A percentile compares a stretch with the other conserved stretches of the same genome.
phyloP scores from a whole-genome alignment of 92 coral and sea anemone genomes.

The Zoanthus gigantus region DNA sequence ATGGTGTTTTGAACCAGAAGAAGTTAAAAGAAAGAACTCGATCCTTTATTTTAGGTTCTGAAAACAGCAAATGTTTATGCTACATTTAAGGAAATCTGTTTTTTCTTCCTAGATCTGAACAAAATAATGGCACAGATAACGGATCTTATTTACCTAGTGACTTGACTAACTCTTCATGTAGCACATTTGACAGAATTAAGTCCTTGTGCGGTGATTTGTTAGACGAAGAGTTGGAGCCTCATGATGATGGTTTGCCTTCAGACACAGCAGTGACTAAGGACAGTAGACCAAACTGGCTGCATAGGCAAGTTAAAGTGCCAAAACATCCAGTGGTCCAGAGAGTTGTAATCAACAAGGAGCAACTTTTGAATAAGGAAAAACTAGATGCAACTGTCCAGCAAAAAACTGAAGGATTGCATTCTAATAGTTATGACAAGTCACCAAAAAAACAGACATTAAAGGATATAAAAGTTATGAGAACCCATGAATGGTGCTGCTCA shows the following conservation, averaged over 20 bases:
- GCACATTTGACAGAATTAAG: not conserved
- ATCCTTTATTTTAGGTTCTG: not conserved
- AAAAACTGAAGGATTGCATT: not conserved
- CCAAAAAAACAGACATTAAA: not conserved
- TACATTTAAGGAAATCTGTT: not conserved
- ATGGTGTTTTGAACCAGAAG: not conserved
- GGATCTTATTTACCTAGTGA: not conserved
- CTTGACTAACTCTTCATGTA: not conserved
- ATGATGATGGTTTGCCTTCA: not conserved
- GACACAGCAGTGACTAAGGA: no score
- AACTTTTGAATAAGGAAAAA: not conserved
- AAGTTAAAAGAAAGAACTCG: not conserved
- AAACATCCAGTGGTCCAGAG: not conserved
- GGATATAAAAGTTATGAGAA: not conserved
- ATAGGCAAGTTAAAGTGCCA: not conserved
- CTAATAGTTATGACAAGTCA: not conserved
- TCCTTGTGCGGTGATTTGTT: not conserved
- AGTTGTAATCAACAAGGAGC: not conserved
- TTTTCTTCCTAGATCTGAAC: not conserved
- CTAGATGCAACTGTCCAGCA: not conserved
- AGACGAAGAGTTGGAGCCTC: slow-evolving; percentile 11
- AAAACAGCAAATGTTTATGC: not conserved
- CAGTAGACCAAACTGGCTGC: not conserved
- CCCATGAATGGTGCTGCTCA: slow-evolving; percentile 3
- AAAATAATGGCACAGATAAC: not conserved